Percentiles rank a stretch among this genome's conserved stretches.
Conservation (phyloP, 1,140 invertebrate species). For the Vollenhovia emeryi region DNA sequence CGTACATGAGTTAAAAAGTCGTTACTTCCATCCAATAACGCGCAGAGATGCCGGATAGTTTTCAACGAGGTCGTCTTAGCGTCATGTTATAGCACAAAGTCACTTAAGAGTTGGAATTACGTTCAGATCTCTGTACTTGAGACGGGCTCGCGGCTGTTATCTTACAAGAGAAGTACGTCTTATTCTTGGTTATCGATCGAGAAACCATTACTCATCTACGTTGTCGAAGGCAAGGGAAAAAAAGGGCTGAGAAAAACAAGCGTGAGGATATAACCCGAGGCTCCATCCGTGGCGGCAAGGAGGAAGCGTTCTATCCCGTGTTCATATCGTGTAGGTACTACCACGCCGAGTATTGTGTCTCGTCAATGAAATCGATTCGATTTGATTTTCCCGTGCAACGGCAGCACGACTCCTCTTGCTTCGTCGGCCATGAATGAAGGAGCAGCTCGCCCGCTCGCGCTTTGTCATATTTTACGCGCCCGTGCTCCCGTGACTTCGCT, state of each 20-base stretch:
- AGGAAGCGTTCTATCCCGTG: slow-evolving; percentile 23
- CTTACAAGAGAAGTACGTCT: slow-evolving; percentile 43
- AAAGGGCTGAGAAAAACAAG: slow-evolving; percentile 15
- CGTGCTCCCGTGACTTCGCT: slow-evolving; percentile 41
- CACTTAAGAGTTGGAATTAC: slow-evolving; percentile 53
- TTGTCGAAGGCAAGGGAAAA: slow-evolving; percentile 30
- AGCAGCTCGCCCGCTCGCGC: slow-evolving; percentile 33
- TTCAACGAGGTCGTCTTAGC: slow-evolving; percentile 6
- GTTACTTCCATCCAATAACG: slow-evolving; percentile 25
- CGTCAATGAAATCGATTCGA: slow-evolving; percentile 64
- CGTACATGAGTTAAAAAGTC: slow-evolving; percentile 19
- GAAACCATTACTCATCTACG: slow-evolving; percentile 56
- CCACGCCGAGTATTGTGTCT: slow-evolving; percentile 38
- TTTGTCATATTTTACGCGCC: slow-evolving; percentile 70
- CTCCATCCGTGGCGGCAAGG: slow-evolving; percentile 1
- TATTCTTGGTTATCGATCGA: slow-evolving; percentile 51
- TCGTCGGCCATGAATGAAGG: slow-evolving; percentile 62
- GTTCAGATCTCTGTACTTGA: slow-evolving; percentile 33
- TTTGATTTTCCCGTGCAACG: slow-evolving; percentile 65
- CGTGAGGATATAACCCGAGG: slow-evolving; percentile 35
- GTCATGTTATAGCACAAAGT: slow-evolving; percentile 21
- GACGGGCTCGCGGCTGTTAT: slow-evolving; percentile 28
- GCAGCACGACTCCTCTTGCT: slow-evolving; percentile 58
- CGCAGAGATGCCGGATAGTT: slow-evolving; percentile 16
- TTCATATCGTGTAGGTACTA: neutral